A percentile compares a stretch with the other conserved stretches of the same genome.
Conservation (phyloP, 2,113 vertebrate genomes). For the Sterna hirundo region DNA sequence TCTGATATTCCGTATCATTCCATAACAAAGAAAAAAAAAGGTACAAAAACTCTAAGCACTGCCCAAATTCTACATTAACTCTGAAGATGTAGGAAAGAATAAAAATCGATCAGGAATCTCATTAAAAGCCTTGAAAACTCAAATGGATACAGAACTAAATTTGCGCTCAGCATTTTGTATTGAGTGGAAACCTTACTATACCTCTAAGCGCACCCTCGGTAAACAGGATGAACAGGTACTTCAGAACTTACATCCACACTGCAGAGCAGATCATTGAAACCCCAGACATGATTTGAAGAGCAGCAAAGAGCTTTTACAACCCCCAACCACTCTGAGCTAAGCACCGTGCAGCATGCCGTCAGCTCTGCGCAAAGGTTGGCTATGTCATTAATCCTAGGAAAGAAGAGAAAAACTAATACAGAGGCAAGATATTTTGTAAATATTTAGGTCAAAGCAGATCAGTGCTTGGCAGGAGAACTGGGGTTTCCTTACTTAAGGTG, state of each 20-base stretch:
- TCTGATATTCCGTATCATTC: neutral
- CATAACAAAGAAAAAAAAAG: neutral
- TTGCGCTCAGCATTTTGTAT: neutral
- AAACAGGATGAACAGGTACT: neutral
- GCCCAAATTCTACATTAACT: neutral
- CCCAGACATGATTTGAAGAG: slow-evolving; percentile 79
- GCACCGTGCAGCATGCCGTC: slow-evolving; percentile 71
- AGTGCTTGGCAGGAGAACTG: neutral
- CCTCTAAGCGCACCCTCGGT: too few relatives aligned
- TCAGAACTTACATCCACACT: slow-evolving; percentile 74
- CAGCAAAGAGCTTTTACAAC: slow-evolving; percentile 76
- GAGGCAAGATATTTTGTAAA: neutral
- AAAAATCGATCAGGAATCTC: neutral
- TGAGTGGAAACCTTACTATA: neutral
- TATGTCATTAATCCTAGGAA: slow-evolving; percentile 70
- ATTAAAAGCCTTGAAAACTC: neutral
- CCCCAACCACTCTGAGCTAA: slow-evolving; percentile 76
- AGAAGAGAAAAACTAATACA: neutral
- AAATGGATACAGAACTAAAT: neutral
- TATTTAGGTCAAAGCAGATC: neutral
- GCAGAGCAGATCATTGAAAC: slow-evolving; percentile 78
- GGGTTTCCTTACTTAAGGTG: neutral
- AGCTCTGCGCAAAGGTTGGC: slow-evolving; percentile 74
- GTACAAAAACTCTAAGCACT: neutral
- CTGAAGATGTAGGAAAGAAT: neutral